These are phyloP conservation scores for Ganaspis sp. DNA, from an alignment of 1,140 invertebrate species.

Conservation along the genomic window DNA sequence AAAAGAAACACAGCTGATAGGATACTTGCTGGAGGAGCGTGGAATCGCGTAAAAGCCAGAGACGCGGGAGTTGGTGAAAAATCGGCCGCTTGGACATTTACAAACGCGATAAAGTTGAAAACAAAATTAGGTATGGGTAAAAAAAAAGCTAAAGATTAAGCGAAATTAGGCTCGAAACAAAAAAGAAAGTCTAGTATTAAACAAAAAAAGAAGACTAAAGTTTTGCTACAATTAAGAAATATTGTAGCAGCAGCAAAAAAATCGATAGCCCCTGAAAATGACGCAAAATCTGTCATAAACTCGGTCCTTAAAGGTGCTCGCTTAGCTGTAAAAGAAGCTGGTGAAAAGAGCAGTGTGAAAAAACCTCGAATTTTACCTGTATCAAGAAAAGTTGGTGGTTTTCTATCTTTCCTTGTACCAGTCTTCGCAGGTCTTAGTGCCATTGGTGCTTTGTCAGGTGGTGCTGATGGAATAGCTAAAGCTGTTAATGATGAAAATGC, in stretches of 20 bases:
- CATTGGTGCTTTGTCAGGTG: background rate
- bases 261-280: background rate
- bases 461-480: background rate
- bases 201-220: background rate
- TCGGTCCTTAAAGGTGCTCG: background rate
- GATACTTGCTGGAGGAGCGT: too few relatives aligned
- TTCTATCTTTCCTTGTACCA: constrained; percentile 31
- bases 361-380: constrained; percentile 34
- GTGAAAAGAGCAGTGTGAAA: constrained; percentile 24
- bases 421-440: constrained; percentile 29
- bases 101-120: background rate
- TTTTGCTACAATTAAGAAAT: background rate
- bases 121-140: background rate
- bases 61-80: too few relatives aligned
- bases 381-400: constrained; percentile 30
- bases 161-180: background rate
- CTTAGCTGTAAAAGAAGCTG: constrained; percentile 11
- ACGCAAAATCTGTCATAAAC: background rate
- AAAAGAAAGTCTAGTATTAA: background rate
- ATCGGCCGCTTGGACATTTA: too few relatives aligned
- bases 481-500: background rate
- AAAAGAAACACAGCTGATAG: too few relatives aligned
- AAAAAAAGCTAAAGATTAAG: background rate
- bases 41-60: too few relatives aligned
- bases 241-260: background rate